Evolutionary conservation across 2,888 invertebrate species (phyloP), one percentile per base, ranked within the genome.

Genomic region (Ormyrus pomaceus): DNA sequence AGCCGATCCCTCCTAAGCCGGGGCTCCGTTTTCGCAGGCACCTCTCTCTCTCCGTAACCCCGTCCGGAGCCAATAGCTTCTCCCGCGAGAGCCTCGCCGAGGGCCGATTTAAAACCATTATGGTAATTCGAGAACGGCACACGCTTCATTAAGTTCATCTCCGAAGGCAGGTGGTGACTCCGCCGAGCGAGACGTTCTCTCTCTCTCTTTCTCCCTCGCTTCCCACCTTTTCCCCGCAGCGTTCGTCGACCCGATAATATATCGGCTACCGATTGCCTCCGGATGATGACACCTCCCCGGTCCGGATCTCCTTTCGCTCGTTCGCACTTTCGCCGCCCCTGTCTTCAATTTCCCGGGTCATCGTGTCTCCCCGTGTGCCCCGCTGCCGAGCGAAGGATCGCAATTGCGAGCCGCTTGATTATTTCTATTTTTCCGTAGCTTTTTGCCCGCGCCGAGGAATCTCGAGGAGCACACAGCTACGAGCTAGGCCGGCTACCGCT

Each of bases 61-160:
- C 19, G 19, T 19, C 19, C 19, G 19, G 19, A 19, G 19, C 19
- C 19, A 19, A 19, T 19, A 19, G 19, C 19, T 19, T 19, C 19
- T 19, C 19, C 19, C 19, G 19, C 19, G 19, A 19, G 19, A 19
- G 50, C 56, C 70, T 58, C 61, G 61, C 56, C 55, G n/a, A 19
- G n/a, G 64, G 68, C 69, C 69, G 73, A 80, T 74, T 71, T 72
- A 59, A 81, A 80, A 83, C 80, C 81, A 83, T 85, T 85, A 85
- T 85, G 85, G 81, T 85, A 85, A 87, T 87, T 75, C 71, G 81
- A 82, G 83, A 80, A 50, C 19, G 56, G 8, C 58, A 51, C 80
- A 84, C 84, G 85, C 83, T 84, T 86, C 85, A 85, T 87, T 86
- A 85, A 85, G 83, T 80, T 68, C 66, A 78, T 78, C 78, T 77